These are phyloP conservation scores for Zele albiditarsus DNA, from an alignment of 2,888 invertebrate genomes.

Conservation along the genomic window DNA sequence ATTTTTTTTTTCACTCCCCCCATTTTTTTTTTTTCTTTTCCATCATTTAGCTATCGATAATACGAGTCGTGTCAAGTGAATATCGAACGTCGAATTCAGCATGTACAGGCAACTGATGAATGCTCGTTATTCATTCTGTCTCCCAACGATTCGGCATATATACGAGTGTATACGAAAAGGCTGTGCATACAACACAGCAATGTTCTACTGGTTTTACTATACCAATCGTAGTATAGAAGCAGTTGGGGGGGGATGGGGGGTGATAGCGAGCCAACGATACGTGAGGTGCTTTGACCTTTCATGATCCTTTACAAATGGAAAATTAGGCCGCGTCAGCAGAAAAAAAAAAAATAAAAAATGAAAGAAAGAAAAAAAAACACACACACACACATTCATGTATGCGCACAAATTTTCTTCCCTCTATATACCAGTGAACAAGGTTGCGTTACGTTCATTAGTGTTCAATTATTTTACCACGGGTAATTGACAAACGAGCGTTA, in stretches of 20 bases:
- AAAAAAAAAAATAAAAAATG: conserved; percentile 10
- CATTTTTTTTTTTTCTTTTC: background rate
- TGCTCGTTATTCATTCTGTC: conserved; percentile 45
- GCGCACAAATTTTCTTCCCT: background rate
- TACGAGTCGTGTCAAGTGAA: conserved; percentile 40
- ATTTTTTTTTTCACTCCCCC: background rate
- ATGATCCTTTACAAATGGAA: conserved; percentile 39
- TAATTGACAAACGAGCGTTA: conserved; percentile 49
- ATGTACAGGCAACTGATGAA: conserved; percentile 36
- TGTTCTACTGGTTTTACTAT: background rate
- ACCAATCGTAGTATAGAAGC: background rate
- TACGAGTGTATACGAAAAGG: background rate
- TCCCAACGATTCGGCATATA: conserved; percentile 36
- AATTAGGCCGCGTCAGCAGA: conserved; percentile 42
- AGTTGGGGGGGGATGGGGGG: too few relatives aligned
- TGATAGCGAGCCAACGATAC: conserved; percentile 17
- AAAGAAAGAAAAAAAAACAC: too few relatives aligned
- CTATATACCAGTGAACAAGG: conserved; percentile 2
- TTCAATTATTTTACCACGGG: conserved; percentile 66
- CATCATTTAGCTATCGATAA: conserved; percentile 40
- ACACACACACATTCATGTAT: too few relatives aligned
- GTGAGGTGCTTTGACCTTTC: conserved; percentile 31
- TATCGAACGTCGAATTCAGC: conserved; percentile 41
- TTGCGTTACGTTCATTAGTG: conserved; percentile 60
- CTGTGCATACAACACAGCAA: background rate